Evolutionary conservation across 2,113 vertebrate genomes (phyloP), one percentile per base, ranked within the genome.

Genomic region (Ia io): DNA sequence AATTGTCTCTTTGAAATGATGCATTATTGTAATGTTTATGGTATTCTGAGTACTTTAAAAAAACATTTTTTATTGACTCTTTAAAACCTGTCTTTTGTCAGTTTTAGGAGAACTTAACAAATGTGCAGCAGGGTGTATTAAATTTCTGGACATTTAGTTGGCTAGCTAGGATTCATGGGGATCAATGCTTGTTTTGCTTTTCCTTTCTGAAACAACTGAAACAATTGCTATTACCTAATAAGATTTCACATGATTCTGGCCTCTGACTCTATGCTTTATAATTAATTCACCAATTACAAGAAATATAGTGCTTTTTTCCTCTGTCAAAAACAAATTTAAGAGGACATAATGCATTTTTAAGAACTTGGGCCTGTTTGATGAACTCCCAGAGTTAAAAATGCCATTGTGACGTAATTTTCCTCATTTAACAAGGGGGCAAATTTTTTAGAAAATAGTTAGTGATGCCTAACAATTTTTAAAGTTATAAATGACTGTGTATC

Each of bases 11-110:
- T 95, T 92, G 84, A 86, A 93, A 65, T 63, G 70, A 77, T 61
- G n/a, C 37, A n/a, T 77, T 65, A 42, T 56, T n/a, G 17, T 97
- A 92, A 71, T 84, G 65, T 69, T 78, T 73, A 69, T 61, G 30
- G 2, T 77, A 67, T 67, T 86, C 67, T 51, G 10, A 74, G n/a
- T 91, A 76, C 78, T 86, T 91, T 82, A 61, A 59, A 93, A 86
- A 86, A 86, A 77, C 37, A 56, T 37, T 95, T 95, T 93, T 94
- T 96, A 96, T 95, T 80, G 70, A 86, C 47, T 59, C 47, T 85
- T 90, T 93, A 91, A 90, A 95, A 84, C 22, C 8, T 28, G 23
- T 93, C 37, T 85, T 93, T 59, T 79, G 73, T 94, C 91, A 86
- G 42, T 93, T 95, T 95, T 76, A 94, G 49, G 80, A 90, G 44